Evolutionary conservation across 2,888 invertebrate genomes (phyloP).

Genomic region (Eurois occulta): DNA sequence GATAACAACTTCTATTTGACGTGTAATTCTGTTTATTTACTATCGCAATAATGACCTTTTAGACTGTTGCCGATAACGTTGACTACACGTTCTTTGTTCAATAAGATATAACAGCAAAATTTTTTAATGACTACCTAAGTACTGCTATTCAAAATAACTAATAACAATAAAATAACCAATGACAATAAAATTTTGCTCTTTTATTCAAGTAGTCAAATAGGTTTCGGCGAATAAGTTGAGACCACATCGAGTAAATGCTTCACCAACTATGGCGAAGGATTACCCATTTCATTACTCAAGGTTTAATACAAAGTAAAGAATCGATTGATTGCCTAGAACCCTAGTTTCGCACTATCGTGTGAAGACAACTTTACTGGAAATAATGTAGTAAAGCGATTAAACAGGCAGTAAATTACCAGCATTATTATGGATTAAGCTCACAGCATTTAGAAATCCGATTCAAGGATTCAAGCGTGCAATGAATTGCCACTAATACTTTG

Average conservation of each 20-base stretch:
- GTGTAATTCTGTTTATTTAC: slow-evolving; percentile 48
- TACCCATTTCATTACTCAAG: slow-evolving; percentile 16
- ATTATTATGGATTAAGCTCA: slow-evolving; percentile 20
- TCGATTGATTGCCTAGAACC: slow-evolving; percentile 16
- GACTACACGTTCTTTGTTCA: slow-evolving; percentile 33
- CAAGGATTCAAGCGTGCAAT: slow-evolving; percentile 30
- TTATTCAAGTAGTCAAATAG: not conserved
- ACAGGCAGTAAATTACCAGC: slow-evolving; percentile 9
- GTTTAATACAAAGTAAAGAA: slow-evolving; percentile 14
- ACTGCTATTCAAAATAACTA: not conserved
- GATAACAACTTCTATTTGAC: slow-evolving; percentile 61
- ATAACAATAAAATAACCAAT: not conserved
- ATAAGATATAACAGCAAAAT: slow-evolving; percentile 6
- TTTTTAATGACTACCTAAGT: slow-evolving; percentile 16
- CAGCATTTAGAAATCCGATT: slow-evolving; percentile 40
- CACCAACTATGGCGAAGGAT: not conserved
- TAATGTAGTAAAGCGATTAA: slow-evolving; percentile 1
- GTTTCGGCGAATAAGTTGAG: slow-evolving; percentile 21
- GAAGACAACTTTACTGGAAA: slow-evolving; percentile 14
- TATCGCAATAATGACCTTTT: slow-evolving; percentile 56
- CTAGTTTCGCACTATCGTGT: slow-evolving; percentile 3
- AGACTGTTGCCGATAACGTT: slow-evolving; percentile 37
- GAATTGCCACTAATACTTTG: not conserved
- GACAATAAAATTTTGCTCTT: not conserved
- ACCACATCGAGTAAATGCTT: not conserved